phyloP scores from a whole-genome alignment of 2,888 invertebrate genomes.

The Palloptera scutellata region DNA sequence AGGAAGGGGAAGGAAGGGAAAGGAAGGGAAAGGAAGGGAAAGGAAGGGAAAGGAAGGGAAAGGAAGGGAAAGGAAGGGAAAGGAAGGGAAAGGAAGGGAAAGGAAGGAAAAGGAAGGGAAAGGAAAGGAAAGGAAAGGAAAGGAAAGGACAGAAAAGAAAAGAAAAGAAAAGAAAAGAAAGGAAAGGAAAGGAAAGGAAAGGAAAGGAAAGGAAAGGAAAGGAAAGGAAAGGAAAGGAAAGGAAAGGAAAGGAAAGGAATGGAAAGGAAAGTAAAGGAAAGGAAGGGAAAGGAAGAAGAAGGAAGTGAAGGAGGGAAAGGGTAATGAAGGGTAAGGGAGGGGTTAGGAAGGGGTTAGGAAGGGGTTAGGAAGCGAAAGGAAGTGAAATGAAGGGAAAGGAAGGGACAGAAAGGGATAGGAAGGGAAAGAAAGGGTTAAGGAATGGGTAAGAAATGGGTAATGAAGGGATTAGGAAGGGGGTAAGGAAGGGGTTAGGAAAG shows the following conservation, averaged over 20 bases:
- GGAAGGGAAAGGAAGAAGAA: background rate
- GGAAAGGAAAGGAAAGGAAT: slow-evolving; percentile 1
- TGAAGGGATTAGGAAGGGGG: background rate
- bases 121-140: too few species aligned
- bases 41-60: too few species aligned
- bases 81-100: too few species aligned
- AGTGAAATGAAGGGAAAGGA: background rate
- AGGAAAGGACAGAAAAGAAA: too few species aligned
- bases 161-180: background rate
- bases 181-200: background rate
- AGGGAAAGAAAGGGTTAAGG: background rate
- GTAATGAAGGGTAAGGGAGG: too few species aligned
- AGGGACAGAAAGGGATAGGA: background rate
- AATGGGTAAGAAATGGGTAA: too few species aligned
- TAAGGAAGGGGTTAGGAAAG: too few species aligned
- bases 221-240: background rate
- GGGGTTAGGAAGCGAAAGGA: background rate
- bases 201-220: background rate
- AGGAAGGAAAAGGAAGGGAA: too few species aligned
- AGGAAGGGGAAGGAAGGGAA: too few species aligned
- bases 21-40: too few species aligned
- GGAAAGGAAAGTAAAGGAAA: background rate
- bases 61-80: too few species aligned
- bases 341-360: too few species aligned
- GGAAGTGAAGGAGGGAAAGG: background rate